Evolutionary conservation across 2,797 vertebrate species (phyloP), one percentile per base, ranked within the genome.

Genomic region (Melanotaenia maccullochi): DNA sequence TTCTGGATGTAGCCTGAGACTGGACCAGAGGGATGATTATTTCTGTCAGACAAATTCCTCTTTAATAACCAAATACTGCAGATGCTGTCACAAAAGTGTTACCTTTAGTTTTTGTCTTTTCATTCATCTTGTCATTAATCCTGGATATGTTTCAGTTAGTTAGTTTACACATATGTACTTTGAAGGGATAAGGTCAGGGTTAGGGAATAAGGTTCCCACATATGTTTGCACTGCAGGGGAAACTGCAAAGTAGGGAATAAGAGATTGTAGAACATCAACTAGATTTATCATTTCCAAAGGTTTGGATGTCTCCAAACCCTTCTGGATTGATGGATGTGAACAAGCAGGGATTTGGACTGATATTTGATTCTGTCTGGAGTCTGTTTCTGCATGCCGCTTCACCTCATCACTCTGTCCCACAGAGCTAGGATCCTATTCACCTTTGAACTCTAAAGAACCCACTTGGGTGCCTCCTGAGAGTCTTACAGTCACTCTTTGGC

Each of bases 281-380:
- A 75, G 69, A 87, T 90, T 78, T 72, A 69, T 36, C 32, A 7
- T 65, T 74, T 60, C 70, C 14, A 67, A 82, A 70, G n/a, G 0
- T 68, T 74, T 79, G 75, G 51, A 71, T 9, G 18, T 68, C 58
- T 74, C 71, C 55, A 65, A 33, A 75, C 78, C 52, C 61, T 68
- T 22, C 2, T 30, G 61, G 64, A 60, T 60, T 84, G 85, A 88
- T 82, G 72, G 61, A 82, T 88, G 40, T 78, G 73, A 88, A 81
- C 73, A 74, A 77, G 64, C 40, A 56, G 60, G 78, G 85, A 85
- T 89, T 86, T 82, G 81, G 78, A 79, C 60, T 65, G 86, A 88
- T 86, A 78, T 44, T 69, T 63, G 71, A 85, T 55, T 81, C 79
- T 80, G 83, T 84, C 78, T 87, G 81, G 81, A 83, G 68, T 73